phyloP scores from a whole-genome alignment of 30 jellyfish, hydroid and myxozoan species.

The Morbakka virulenta region DNA sequence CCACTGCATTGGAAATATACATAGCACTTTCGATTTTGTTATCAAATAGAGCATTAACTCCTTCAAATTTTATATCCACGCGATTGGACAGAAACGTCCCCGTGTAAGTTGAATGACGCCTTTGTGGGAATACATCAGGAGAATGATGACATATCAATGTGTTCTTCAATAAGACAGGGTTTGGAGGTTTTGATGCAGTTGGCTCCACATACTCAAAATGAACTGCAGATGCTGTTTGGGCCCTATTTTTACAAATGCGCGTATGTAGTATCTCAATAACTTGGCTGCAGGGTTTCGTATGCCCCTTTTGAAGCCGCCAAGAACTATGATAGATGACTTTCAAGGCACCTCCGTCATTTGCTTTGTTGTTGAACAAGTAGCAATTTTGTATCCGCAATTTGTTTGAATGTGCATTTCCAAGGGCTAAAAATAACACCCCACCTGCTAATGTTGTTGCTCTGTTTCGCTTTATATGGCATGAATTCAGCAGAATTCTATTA shows the following conservation, averaged over 20 bases:
- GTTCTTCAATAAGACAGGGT: slow-evolving; percentile 34
- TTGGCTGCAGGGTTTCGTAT: background rate
- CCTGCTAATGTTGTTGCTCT: slow-evolving; percentile 58
- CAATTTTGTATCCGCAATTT: slow-evolving; percentile 3
- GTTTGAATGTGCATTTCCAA: slow-evolving; percentile 36
- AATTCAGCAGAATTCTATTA: slow-evolving; percentile 11
- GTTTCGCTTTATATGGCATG: slow-evolving; percentile 28
- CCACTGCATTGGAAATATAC: slow-evolving; percentile 72
- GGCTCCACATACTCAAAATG: slow-evolving; percentile 25
- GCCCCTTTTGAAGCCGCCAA: background rate
- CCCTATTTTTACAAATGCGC: slow-evolving; percentile 32
- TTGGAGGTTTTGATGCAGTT: background rate
- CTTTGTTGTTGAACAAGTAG: slow-evolving; percentile 26
- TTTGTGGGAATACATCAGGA: background rate
- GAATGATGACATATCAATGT: slow-evolving; percentile 59
- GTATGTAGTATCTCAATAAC: slow-evolving; percentile 14
- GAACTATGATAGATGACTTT: slow-evolving; percentile 23
- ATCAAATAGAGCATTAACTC: slow-evolving; percentile 13
- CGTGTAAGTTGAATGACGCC: slow-evolving; percentile 51
- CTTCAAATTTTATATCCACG: slow-evolving; percentile 47
- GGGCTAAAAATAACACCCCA: slow-evolving; percentile 50
- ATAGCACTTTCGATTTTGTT: slow-evolving; percentile 54
- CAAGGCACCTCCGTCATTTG: slow-evolving; percentile 78
- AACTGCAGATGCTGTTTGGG: slow-evolving; percentile 75
- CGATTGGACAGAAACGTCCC: slow-evolving; percentile 66